Evolutionary conservation across 2,888 invertebrate species (phyloP), one percentile per base, ranked within the genome.

Genomic region (Pyrrhosoma nymphula): DNA sequence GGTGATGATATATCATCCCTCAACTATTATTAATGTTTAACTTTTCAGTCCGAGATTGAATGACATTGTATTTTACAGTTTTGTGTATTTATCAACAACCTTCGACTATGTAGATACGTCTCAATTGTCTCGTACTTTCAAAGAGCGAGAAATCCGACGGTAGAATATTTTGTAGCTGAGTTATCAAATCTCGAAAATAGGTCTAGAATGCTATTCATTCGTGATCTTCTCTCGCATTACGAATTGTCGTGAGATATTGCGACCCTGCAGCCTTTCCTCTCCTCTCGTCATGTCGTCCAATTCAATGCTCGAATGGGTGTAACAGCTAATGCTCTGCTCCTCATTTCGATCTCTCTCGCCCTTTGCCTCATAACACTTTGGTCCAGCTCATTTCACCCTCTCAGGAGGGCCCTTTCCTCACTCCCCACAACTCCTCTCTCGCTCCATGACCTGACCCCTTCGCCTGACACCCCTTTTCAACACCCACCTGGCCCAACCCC

Each of bases 301-400:
- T 35, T 82, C 82, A 82, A 82, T 82, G 30, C 30, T 14, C 30
- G 16, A 82, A 82, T 30, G 26, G 18, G 82, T 82, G 82, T 82
- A 82, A 26, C 82, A n/a, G 16, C 82, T 82, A 35, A 82, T 82
- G 30, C 16, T 12, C 35, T 82, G 4, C 82, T 18, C 35, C 82
- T 35, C 82, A n/a, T 69, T 69, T n/a, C 12, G 69, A 69, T n/a
- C 47, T n/a, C 69, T 26, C 75, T 14, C 35, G 14, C 35, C 82
- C 35, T 35, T 82, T 82, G 82, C 82, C 30, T 16, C 82, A 35
- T 35, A 82, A 82, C 82, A 82, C 82, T 82, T 82, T 82, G 82
- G 82, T 82, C 16, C 82, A 16, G 82, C 35, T 82, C 82, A 82
- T 82, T 82, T 82, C 82, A 12, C 35, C 82, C 82, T 82, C 82